These are phyloP conservation scores for Coenobita brevimanus DNA, from an alignment of 1,140 invertebrate species.

Conservation along the genomic window DNA sequence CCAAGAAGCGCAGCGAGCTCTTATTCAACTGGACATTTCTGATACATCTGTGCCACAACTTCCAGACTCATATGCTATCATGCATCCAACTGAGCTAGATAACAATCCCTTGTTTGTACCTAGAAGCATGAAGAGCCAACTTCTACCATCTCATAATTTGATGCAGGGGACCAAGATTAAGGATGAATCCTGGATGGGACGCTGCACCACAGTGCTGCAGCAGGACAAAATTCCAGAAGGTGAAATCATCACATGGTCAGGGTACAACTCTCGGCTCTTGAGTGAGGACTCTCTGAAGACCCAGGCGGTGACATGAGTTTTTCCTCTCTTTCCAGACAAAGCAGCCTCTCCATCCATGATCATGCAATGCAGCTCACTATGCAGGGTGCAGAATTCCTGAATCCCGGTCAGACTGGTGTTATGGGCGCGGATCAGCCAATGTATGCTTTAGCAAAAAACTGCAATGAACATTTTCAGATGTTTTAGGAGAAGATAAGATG, in stretches of 20 bases:
- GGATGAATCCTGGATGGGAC: neutral
- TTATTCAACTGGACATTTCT: neutral
- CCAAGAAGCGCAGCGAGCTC: neutral
- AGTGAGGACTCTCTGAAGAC: slow-evolving; percentile 2
- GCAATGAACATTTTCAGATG: slow-evolving; percentile 59
- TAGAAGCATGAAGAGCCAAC: neutral
- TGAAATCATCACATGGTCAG: slow-evolving; percentile 24
- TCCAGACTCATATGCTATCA: neutral
- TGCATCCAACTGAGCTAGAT: neutral
- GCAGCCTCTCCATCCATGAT: slow-evolving; percentile 59
- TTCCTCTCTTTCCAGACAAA: slow-evolving; percentile 56
- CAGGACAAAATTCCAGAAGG: neutral
- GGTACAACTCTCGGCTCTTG: slow-evolving; percentile 4
- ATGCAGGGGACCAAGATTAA: neutral
- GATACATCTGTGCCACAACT: neutral
- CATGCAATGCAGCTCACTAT: slow-evolving; percentile 54
- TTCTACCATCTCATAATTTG: neutral
- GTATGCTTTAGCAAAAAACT: slow-evolving; percentile 67
- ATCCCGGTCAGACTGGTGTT: slow-evolving; percentile 43
- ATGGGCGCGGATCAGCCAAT: slow-evolving; percentile 62
- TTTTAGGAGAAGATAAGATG: too few species aligned
- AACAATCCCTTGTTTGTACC: neutral
- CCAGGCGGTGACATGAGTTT: neutral
- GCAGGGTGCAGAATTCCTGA: slow-evolving; percentile 26
- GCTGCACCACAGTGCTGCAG: neutral